Conservation (phyloP, 2,113 vertebrate genomes). For the Amia ocellicauda region DNA sequence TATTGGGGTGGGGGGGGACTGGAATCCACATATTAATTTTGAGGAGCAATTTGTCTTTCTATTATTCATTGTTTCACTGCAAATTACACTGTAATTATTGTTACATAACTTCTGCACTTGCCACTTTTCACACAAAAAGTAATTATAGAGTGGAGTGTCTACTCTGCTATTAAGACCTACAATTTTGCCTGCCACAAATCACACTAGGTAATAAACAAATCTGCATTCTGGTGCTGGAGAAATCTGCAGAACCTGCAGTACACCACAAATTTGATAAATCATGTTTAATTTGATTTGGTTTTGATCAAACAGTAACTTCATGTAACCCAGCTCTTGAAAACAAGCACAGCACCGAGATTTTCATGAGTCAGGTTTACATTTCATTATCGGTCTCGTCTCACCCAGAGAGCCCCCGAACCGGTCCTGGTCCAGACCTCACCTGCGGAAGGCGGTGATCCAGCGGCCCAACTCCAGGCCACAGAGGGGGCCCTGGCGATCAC, state of each 20-base stretch:
- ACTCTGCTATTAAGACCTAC: not conserved
- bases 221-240: not conserved
- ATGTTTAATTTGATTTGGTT: no score
- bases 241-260: not conserved
- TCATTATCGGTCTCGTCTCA: no score
- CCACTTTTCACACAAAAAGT: not conserved
- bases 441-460: constrained; percentile 73
- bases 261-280: no score
- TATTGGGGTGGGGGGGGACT: not conserved
- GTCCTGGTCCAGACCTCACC: constrained; percentile 40
- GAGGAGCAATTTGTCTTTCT: not conserved
- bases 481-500: constrained; percentile 38
- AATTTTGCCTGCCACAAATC: not conserved
- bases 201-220: not conserved
- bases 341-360: no score
- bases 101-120: not conserved
- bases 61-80: not conserved
- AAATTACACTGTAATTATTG: not conserved
- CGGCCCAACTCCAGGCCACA: constrained; percentile 68
- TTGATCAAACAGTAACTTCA: no score
- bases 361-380: no score
- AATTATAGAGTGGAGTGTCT: not conserved
- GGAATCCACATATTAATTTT: not conserved
- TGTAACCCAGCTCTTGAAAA: no score
- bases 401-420: no score